Conservation (phyloP, 2,113 vertebrate genomes). For the Lathamus discolor region DNA sequence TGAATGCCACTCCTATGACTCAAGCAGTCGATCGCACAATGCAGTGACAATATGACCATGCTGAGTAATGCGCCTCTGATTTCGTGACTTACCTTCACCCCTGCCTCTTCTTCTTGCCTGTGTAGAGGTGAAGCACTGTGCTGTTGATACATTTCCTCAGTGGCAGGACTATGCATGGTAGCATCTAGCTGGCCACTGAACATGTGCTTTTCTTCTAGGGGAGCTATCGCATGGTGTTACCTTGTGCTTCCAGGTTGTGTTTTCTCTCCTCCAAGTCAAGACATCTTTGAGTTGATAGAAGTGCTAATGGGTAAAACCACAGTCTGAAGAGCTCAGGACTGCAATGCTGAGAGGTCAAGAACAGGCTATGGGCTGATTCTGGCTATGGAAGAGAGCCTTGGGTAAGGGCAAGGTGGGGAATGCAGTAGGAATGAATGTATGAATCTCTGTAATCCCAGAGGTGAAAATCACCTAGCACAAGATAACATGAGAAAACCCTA, state of each 20-base stretch:
- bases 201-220: background rate
- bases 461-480: background rate
- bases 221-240: background rate
- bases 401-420: background rate
- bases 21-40: background rate
- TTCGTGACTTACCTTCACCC: background rate
- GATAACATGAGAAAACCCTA: background rate
- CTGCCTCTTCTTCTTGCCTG: background rate
- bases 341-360: background rate
- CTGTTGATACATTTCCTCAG: background rate
- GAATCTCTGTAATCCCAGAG: background rate
- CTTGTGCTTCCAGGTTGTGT: background rate
- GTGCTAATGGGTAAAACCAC: background rate
- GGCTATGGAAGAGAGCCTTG: background rate
- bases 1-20: slow-evolving; percentile 20
- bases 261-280: background rate
- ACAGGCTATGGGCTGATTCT: background rate
- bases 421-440: background rate
- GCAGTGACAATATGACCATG: background rate
- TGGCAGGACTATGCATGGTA: background rate
- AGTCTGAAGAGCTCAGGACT: background rate
- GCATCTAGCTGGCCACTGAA: background rate
- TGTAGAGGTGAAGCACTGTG: background rate
- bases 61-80: slow-evolving; percentile 1
- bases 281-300: background rate